Evolutionary conservation across 2,888 invertebrate genomes (phyloP), one percentile per base, ranked within the genome.

Genomic region (Phlogophora meticulosa): DNA sequence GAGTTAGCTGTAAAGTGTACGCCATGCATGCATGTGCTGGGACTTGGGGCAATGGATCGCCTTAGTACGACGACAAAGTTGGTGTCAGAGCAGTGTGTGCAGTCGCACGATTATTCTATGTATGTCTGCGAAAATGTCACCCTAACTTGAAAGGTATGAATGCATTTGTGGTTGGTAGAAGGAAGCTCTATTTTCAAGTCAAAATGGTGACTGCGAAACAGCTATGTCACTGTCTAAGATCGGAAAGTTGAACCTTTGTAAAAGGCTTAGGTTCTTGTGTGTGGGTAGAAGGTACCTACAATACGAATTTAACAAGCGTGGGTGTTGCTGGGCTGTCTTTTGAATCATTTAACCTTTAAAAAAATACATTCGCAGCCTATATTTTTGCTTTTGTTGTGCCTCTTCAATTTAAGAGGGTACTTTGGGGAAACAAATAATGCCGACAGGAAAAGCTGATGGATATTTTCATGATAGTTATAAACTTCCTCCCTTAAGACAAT

Each of bases 51-150:
- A 61, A 77, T 62, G 67, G 67, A 72, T 72, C 55, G 63, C 66
- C 52, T 58, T 56, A 77, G 73, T 72, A 72, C 32, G 55, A 36
- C 34, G 66, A 46, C n/a, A 62, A 72, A 76, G 78, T 76, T 76
- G 49, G 61, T 59, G 67, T 56, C 75, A 51, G 17, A 17, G 17
- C 73, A 42, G 34, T 13, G 73, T 76, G 75, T 45, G 78, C 73
- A 43, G 40, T 24, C 34, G 53, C 55, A 22, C 58, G n/a, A 62
- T 71, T 67, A 51, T 45, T 66, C 46, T 38, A 55, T 15, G 48
- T 59, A 20, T 67, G 53, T 58, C 45, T 53, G 55, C 28, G 42
- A 11, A 46, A 61, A 32, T 51, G 66, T 51, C 55, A 61, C 28
- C 49, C 15, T 7, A 42, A 42, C 28, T 43, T 77, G 17, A 66